Base-by-base conservation (phyloP, 2,888 invertebrate genomes). In the Dione vanillae region DNA sequence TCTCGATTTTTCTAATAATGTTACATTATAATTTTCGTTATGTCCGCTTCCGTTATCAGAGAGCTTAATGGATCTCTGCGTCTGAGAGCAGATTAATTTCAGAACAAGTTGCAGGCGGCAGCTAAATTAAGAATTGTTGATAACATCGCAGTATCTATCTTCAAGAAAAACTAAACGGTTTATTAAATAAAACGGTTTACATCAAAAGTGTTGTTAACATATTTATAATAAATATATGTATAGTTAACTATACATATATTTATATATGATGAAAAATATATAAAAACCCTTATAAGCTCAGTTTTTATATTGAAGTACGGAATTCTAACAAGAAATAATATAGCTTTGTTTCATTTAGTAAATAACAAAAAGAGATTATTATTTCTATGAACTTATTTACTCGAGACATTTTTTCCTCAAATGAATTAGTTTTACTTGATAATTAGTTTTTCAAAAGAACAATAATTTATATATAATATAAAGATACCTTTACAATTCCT, bases 121-220 rank as follows among this genome's bases (percentile, higher is more conserved):
- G 27, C 61, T 61, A 61, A 61, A 61, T 45, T 61, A 61, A 61
- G 61, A 61, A 43, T 45, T n/a, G 61, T 61, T 45, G 61, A 61
- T 61, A 61, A n/a, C 61, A 61, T 45, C 61, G 27, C 27, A 35
- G 45, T 40, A 40, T 40, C 16, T 11, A 37, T 54, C 35, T 40
- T 10, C 1, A 9, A 37, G 37, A 56, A 7, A 40, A 11, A 40
- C 37, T 56, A 40, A 16, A 56, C 37, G 16, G 56, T 56, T 54
- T 54, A 37, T 35, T 11, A 37, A 37, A 54, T 27, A 14, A 1
- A 0, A 0, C 16, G 37, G 10, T 56, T 7, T 56, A 37, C 1
- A 0, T 37, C 11, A 16, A 16, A 54, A 37, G 0, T 11, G n/a
- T 0, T 56, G 11, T n/a, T n/a, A n/a, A n/a, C n/a, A n/a, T n/a